Base-by-base conservation (phyloP, 2,797 vertebrate species). In the Sebastes taczanowskii region DNA sequence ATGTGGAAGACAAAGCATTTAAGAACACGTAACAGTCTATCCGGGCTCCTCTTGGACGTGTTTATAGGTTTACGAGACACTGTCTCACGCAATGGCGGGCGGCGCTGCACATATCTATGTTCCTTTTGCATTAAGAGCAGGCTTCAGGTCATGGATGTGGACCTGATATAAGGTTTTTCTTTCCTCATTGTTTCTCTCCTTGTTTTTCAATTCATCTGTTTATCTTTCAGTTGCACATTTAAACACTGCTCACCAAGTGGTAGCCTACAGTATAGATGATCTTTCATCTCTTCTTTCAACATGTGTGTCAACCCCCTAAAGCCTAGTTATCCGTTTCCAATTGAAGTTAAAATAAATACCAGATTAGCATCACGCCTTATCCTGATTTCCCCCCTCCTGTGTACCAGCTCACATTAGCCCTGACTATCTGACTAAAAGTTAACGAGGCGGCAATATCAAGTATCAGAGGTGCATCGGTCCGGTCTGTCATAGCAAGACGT, bases 1-100 rank as follows among this genome's bases (percentile, higher is more conserved):
- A 95, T 95, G 95, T 95, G 95, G 91, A 93, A 93, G 90, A 95
- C 91, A 89, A 95, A 94, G 89, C 90, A 32, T 95, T 93, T 93
- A 94, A 94, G 38, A 90, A 89, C 89, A 93, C 80, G 84, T 91
- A 93, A 91, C 89, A 92, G 88, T 84, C 90, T 92, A 83, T 93
- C 94, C 91, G 80, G 88, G 90, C 82, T 89, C 74, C 73, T 92
- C 85, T 87, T 67, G 66, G 87, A 84, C 82, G 89, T 87, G 91
- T 94, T 95, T 94, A 93, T 88, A 69, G 89, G 86, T 88, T 90
- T 89, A 82, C 82, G 68, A 82, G 86, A 59, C 78, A 42, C 56
- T 60, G 85, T 94, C 92, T 95, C 94, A 96, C 94, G 93, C 94
- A 78, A 95, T 11, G 69, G 72, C 66, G 82, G 69, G 63, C 53